A percentile compares a stretch with the other conserved stretches of the same genome.
These are phyloP conservation scores for Pocillopora verrucosa DNA, from an alignment of 64 coral and sea anemone species.

Conservation along the genomic window DNA sequence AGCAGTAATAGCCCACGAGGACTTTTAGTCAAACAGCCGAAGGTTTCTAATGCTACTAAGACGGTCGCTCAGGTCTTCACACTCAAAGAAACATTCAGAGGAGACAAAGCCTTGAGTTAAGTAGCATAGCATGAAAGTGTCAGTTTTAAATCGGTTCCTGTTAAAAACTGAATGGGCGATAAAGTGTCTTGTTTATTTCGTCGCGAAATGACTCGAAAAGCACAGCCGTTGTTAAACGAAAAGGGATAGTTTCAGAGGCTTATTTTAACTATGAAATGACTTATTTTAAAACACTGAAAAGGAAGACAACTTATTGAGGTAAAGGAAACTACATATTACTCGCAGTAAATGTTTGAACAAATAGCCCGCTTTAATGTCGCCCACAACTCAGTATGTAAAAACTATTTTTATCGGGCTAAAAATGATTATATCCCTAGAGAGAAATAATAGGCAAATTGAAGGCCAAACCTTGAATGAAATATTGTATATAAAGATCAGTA, in stretches of 20 bases:
- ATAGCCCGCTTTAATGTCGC: not conserved
- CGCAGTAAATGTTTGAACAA: too few species aligned
- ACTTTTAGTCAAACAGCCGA: too few species aligned
- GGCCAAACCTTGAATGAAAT: constrained; percentile 7
- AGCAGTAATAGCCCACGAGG: too few species aligned
- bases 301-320: not conserved
- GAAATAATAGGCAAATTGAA: constrained; percentile 1
- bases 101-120: not conserved
- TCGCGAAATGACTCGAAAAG: not conserved
- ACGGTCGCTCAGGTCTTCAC: too few species aligned
- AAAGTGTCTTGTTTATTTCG: constrained; percentile 10
- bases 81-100: not conserved
- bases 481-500: constrained; percentile 3
- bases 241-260: not conserved
- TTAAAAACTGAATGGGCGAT: not conserved
- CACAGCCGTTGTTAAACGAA: not conserved
- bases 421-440: constrained; percentile 2
- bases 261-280: not conserved
- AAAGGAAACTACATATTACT: too few species aligned
- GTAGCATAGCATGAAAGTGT: not conserved
- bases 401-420: constrained; percentile 17
- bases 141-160: not conserved
- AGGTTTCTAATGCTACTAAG: too few species aligned
- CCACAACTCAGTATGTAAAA: not conserved
- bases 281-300: not conserved